These are phyloP conservation scores for Manis crassicaudata DNA, from an alignment of 2,797 vertebrate species.

Conservation along the genomic window DNA sequence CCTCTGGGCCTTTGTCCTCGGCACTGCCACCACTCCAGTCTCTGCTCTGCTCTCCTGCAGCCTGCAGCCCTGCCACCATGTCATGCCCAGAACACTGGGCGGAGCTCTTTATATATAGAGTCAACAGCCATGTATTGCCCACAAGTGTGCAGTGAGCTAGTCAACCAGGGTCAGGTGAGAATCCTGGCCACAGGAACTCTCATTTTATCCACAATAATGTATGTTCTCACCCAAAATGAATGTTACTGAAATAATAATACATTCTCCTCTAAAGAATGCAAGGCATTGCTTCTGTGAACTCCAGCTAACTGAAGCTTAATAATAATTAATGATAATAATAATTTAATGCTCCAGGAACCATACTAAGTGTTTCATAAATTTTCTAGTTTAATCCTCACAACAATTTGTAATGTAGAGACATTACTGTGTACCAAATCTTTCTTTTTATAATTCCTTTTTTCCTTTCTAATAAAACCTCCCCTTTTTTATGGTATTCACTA, in stretches of 20 bases:
- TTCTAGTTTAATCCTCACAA: not conserved
- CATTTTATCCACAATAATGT: not conserved
- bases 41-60: too few relatives aligned
- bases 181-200: too few relatives aligned
- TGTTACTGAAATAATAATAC: not conserved
- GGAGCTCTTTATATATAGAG: too few relatives aligned
- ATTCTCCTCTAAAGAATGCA: not conserved
- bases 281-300: not conserved
- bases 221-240: not conserved
- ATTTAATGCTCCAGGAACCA: not conserved
- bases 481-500: not conserved
- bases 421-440: not conserved
- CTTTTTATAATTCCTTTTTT: not conserved
- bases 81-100: too few relatives aligned
- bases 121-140: too few relatives aligned
- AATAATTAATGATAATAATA: not conserved
- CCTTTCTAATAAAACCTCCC: not conserved
- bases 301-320: not conserved
- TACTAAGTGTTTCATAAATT: not conserved
- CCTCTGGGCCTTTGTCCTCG: too few relatives aligned
- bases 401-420: not conserved
- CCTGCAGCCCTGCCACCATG: too few relatives aligned
- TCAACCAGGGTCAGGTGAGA: too few relatives aligned
- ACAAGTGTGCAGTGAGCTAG: too few relatives aligned
- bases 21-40: too few relatives aligned